Evolutionary conservation across 2,797 vertebrate genomes (phyloP).

Genomic region (Brachyrhaphis roseni): DNA sequence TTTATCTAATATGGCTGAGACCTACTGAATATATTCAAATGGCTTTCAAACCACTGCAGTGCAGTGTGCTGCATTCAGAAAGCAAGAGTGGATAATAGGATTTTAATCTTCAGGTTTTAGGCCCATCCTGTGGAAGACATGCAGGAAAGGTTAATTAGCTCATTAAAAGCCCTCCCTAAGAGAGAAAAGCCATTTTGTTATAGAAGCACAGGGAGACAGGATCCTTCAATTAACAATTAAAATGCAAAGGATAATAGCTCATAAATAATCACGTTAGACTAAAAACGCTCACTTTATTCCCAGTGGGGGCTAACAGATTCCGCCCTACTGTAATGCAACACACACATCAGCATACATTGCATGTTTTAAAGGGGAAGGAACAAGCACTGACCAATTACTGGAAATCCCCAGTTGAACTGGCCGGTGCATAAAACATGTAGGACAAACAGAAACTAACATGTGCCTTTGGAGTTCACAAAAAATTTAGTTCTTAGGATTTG

Average conservation of each 20-base stretch:
- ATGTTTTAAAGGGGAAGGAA: not conserved
- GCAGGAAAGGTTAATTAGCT: constrained; percentile 73
- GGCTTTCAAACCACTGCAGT: constrained; percentile 65
- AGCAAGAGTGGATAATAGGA: constrained; percentile 50
- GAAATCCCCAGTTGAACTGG: not conserved
- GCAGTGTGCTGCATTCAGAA: constrained; percentile 60
- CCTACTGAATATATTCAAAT: constrained; percentile 49
- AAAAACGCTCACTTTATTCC: constrained; percentile 21
- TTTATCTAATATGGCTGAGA: constrained; percentile 65
- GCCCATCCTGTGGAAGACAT: constrained; percentile 74
- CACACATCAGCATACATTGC: not conserved
- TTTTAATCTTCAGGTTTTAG: constrained; percentile 50
- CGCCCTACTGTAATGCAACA: constrained; percentile 6
- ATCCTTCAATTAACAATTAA: constrained; percentile 39
- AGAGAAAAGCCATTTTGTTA: constrained; percentile 59
- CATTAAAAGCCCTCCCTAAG: constrained; percentile 66
- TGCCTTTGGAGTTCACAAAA: not conserved
- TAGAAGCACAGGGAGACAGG: constrained; percentile 34
- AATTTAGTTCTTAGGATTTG: not conserved
- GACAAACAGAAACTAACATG: not conserved
- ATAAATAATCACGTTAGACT: constrained; percentile 33
- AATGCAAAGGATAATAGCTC: constrained; percentile 33
- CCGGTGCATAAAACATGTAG: not conserved
- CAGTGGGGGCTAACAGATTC: not conserved
- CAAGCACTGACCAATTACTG: not conserved